Conservation (phyloP, 2,797 vertebrate species). For the Chelmon rostratus region DNA sequence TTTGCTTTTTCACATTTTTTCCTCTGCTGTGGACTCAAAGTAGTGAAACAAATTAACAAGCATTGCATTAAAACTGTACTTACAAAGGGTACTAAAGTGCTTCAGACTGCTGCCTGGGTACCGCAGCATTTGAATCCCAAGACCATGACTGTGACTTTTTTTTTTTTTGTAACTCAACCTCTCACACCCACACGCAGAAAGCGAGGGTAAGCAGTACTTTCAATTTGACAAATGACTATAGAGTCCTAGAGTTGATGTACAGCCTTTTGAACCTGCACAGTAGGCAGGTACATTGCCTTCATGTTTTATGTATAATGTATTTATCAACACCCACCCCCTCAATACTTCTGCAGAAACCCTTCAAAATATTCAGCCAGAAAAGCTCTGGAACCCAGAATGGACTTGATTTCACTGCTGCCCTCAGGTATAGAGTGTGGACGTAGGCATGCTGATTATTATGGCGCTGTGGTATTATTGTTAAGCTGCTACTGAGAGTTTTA, state of each 20-base stretch:
- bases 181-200: constrained; percentile 27
- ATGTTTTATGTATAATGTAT: constrained; percentile 78
- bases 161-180: constrained; percentile 7
- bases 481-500: constrained; percentile 43
- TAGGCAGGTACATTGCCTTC: constrained; percentile 60
- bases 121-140: constrained; percentile 3
- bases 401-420: constrained; percentile 39
- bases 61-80: not conserved
- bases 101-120: not conserved
- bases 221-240: constrained; percentile 69
- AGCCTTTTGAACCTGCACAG: constrained; percentile 56
- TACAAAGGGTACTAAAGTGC: not conserved
- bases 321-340: constrained; percentile 55
- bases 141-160: constrained; percentile 10
- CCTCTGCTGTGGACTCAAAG: not conserved
- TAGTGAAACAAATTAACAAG: not conserved
- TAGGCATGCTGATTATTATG: constrained; percentile 45
- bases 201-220: constrained; percentile 52
- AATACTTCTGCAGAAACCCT: constrained; percentile 54
- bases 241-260: constrained; percentile 51
- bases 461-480: constrained; percentile 47
- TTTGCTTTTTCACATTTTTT: not conserved
- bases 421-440: constrained; percentile 24
- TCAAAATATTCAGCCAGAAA: constrained; percentile 54
- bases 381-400: constrained; percentile 20